Percentiles rank a stretch among this genome's conserved stretches.
Conservation (phyloP, 2,888 invertebrate genomes). For the Tenthredo scrophulariae region DNA sequence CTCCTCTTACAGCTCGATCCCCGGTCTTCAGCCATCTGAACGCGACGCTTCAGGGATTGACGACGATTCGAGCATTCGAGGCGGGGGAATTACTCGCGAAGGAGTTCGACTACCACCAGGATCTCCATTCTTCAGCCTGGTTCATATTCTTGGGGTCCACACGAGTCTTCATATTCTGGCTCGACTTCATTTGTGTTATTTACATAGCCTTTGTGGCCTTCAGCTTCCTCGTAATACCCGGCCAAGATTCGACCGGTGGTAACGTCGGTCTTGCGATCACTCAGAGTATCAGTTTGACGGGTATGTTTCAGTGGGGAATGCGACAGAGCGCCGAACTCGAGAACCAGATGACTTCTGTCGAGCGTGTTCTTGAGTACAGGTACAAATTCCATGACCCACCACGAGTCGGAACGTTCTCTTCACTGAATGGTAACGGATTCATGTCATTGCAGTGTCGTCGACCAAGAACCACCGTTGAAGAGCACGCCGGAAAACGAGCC, state of each 20-base stretch:
- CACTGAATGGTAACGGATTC: neutral
- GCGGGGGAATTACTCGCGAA: conserved; percentile 88
- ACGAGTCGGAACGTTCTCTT: neutral
- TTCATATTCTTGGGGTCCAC: conserved; percentile 93
- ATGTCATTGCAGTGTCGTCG: conserved; percentile 79
- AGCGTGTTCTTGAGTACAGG: conserved; percentile 86
- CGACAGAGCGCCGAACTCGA: conserved; percentile 94
- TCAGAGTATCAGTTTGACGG: conserved; percentile 89
- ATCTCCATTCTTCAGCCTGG: conserved; percentile 95
- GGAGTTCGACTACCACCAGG: conserved; percentile 91
- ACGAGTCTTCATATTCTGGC: conserved; percentile 95
- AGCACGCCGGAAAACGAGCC: conserved; percentile 84
- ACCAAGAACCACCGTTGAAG: conserved; percentile 85
- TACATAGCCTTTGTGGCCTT: conserved; percentile 93
- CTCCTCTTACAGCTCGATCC: conserved; percentile 86
- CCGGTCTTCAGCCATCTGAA: conserved; percentile 97
- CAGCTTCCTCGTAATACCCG: conserved; percentile 86
- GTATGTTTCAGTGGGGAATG: conserved; percentile 94
- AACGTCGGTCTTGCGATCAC: conserved; percentile 90
- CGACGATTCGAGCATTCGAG: conserved; percentile 94
- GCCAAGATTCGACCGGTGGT: conserved; percentile 77
- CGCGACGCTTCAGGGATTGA: conserved; percentile 92
- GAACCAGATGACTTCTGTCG: conserved; percentile 95
- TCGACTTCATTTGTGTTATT: conserved; percentile 92
- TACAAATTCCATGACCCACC: conserved; percentile 43